A percentile compares a stretch with the other conserved stretches of the same genome.
Evolutionary conservation across 2,113 vertebrate genomes (phyloP).

Genomic region (Acrocephalus kingi): DNA sequence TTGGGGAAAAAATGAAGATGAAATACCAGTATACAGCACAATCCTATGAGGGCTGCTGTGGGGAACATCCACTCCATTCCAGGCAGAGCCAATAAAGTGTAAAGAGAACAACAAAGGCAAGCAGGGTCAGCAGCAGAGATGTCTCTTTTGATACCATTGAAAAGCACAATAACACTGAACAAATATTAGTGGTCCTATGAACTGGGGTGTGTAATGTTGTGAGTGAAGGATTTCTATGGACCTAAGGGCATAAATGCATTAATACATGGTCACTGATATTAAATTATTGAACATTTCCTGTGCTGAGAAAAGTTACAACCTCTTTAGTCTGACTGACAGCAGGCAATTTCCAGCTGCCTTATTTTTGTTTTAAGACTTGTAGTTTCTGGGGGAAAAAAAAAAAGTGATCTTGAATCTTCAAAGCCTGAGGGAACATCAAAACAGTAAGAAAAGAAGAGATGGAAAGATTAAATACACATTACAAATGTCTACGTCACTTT

Average conservation of each 20-base stretch:
- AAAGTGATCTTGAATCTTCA: constrained; percentile 6
- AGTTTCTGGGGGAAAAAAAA: not conserved
- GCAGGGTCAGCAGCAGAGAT: not conserved
- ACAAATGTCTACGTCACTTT: constrained; percentile 7
- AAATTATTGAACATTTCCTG: not conserved
- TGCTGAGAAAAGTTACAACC: not conserved
- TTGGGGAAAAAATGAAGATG: not conserved
- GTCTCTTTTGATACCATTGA: not conserved
- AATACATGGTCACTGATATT: not conserved
- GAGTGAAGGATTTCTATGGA: not conserved
- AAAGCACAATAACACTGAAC: not conserved
- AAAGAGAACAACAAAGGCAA: not conserved
- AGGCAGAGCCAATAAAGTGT: not conserved
- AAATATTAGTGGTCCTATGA: not conserved
- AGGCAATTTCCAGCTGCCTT: not conserved
- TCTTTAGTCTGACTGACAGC: not conserved
- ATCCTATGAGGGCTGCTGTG: accelerated
- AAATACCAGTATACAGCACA: not conserved
- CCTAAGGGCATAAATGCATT: not conserved
- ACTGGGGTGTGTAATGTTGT: not conserved
- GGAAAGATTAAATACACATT: constrained; percentile 37
- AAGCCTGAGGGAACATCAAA: constrained; percentile 35
- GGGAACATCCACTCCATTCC: not conserved
- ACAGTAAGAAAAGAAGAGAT: constrained; percentile 1
- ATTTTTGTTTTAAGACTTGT: not conserved